Conservation (phyloP, 2,888 invertebrate species). For the Lithophane leautieri region DNA sequence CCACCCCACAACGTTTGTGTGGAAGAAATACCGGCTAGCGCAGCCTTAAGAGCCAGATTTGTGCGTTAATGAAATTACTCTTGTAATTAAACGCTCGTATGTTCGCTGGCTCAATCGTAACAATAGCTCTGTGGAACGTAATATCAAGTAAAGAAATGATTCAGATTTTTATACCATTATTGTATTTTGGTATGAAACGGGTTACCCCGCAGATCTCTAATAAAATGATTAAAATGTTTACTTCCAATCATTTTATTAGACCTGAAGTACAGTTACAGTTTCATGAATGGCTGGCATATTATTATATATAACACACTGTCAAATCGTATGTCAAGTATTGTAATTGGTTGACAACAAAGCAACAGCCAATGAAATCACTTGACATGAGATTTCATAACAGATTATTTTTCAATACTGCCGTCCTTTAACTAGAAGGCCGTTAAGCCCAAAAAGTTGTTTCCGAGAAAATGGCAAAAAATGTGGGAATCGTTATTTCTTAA, state of each 20-base stretch:
- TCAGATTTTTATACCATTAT: background rate
- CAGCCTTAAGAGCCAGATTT: background rate
- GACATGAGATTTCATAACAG: background rate
- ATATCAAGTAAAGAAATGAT: conserved; percentile 15
- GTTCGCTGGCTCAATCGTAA: background rate
- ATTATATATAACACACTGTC: background rate
- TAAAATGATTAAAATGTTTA: too few relatives aligned
- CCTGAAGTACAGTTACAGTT: background rate
- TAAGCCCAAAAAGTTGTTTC: too few relatives aligned
- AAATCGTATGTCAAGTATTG: background rate
- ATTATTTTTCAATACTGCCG: background rate
- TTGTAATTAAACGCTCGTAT: conserved; percentile 11
- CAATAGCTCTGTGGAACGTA: conserved; percentile 18
- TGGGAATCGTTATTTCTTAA: too few relatives aligned
- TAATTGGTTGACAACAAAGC: background rate
- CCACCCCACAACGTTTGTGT: background rate
- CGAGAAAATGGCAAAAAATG: too few relatives aligned
- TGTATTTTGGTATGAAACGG: background rate
- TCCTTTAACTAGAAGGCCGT: too few relatives aligned
- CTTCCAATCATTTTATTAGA: background rate
- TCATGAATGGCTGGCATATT: background rate
- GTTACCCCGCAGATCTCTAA: background rate
- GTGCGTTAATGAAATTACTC: background rate
- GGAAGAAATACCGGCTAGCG: background rate
- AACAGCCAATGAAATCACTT: background rate